Base-by-base conservation (phyloP, 92 coral and sea anemone genomes). In the Porites cylindrica region DNA sequence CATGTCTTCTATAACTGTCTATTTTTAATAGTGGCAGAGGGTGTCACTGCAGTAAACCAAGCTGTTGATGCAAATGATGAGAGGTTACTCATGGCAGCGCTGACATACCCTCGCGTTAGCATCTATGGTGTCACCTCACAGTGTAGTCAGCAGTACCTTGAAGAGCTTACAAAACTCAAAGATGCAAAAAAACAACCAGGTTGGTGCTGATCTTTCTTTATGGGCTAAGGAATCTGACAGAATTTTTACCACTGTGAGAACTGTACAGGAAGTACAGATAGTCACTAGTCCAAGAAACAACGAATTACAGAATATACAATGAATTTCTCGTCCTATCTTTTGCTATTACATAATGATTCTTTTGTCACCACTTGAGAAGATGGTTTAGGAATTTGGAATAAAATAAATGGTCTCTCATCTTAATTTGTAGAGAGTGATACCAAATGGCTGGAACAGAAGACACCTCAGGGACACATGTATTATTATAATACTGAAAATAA, bases 371-470 rank as follows among this genome's bases (percentile, higher is more conserved):
- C 47, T 38, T 38, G 47, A 38, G 47, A 38, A 38, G 47, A 38
- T 38, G 47, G 47, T 38, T 38, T 0, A 38, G 47, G 47, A 38
- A 38, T 38, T 38, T 38, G 4, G 47, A 5, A 4, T 38, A 38
- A 38, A 38, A 4, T 38, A 38, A 38, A 38, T 38, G 47, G 6
- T 38, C 4, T 4, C 47, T 52, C 17, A 19, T 72, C 60, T 72
- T 60, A 51, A 61, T 56, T n/a, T 84, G 81, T 51, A 83, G 87
- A 66, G n/a, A 65, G 64, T 51, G 23, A 77, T 8, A 88, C 94
- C 14, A 94, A 92, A 23, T 97, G 99, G 99, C 76, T 97, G 72
- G 92, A 93, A 86, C 99, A 97, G 91, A 97, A 80, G 78, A 97
- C 95, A 1, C 87, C 91, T 62, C 96, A 94, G 32, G 99, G 99